A percentile compares a stretch with the other conserved stretches of the same genome.
Conservation (phyloP, 2,888 invertebrate genomes). For the Neoitamus cyanurus region DNA sequence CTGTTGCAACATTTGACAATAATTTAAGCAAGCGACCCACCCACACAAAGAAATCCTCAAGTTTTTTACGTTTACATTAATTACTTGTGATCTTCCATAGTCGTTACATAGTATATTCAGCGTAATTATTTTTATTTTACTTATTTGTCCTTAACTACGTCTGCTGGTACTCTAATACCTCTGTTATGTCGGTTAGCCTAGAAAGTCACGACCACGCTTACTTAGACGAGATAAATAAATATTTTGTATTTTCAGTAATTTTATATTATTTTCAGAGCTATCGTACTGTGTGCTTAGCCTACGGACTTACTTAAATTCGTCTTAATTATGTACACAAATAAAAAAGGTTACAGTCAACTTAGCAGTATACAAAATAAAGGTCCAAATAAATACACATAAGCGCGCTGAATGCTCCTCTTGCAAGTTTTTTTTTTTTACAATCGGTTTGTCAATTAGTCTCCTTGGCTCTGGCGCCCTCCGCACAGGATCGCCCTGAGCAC, state of each 20-base stretch:
- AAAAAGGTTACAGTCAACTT: conserved; percentile 27
- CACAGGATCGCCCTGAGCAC: neutral
- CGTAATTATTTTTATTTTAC: conserved; percentile 21
- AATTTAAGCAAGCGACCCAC: conserved; percentile 41
- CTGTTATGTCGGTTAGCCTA: conserved; percentile 26
- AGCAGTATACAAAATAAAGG: conserved; percentile 35
- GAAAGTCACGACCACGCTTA: conserved; percentile 48
- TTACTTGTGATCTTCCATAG: conserved; percentile 10
- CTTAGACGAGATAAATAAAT: conserved; percentile 47
- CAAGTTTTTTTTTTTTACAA: conserved; percentile 21
- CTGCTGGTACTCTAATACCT: conserved; percentile 25
- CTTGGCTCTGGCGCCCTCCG: neutral
- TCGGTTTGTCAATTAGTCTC: conserved; percentile 16
- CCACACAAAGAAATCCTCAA: conserved; percentile 29
- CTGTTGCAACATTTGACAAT: conserved; percentile 25
- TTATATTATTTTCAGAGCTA: conserved; percentile 36
- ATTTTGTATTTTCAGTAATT: conserved; percentile 39
- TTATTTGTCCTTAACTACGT: conserved; percentile 17
- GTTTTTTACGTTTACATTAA: conserved; percentile 31
- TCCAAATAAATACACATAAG: conserved; percentile 41
- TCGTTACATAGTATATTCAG: conserved; percentile 34
- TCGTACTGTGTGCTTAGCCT: neutral
- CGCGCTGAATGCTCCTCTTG: conserved; percentile 29
- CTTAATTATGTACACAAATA: conserved; percentile 52
- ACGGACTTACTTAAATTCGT: conserved; percentile 49